Evolutionary conservation across 2,797 vertebrate species (phyloP).

Genomic region (Sebastes dallii): DNA sequence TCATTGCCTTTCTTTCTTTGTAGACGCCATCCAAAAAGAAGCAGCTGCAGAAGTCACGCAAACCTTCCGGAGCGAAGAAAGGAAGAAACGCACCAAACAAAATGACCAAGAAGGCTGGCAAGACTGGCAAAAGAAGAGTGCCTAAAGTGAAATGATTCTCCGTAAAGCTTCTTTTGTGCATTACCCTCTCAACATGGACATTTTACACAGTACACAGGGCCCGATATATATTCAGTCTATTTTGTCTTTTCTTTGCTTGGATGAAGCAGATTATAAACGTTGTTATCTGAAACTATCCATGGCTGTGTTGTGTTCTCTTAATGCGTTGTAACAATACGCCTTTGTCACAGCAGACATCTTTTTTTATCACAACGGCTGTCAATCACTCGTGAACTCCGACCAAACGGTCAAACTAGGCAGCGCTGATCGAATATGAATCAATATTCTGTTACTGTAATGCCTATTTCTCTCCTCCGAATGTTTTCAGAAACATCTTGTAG

Average conservation of each 20-base stretch:
- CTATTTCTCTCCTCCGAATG: no score
- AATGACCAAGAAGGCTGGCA: constrained; percentile 54
- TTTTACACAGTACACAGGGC: constrained; percentile 1
- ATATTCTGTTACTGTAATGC: no score
- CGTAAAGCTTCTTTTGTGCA: background rate
- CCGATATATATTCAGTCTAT: constrained; percentile 3
- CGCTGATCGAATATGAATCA: no score
- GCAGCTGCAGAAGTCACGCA: constrained; percentile 53
- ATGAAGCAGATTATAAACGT: constrained; percentile 31
- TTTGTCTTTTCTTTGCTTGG: background rate
- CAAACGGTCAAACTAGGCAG: no score
- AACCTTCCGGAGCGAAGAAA: constrained; percentile 43
- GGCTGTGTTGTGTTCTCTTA: background rate
- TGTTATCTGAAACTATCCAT: background rate
- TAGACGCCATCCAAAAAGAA: constrained; percentile 63
- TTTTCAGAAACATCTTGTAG: no score
- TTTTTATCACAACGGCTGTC: no score
- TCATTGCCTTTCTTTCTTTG: background rate
- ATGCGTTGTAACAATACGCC: background rate
- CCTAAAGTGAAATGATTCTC: constrained; percentile 62
- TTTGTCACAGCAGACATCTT: background rate
- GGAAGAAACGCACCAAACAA: constrained; percentile 43
- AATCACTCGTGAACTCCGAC: no score
- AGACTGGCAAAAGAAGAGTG: constrained; percentile 61
- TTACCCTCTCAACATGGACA: constrained; percentile 24